Evolutionary conservation across 2,797 vertebrate genomes (phyloP), one percentile per base, ranked within the genome.

Genomic region (Epinephelus coioides): DNA sequence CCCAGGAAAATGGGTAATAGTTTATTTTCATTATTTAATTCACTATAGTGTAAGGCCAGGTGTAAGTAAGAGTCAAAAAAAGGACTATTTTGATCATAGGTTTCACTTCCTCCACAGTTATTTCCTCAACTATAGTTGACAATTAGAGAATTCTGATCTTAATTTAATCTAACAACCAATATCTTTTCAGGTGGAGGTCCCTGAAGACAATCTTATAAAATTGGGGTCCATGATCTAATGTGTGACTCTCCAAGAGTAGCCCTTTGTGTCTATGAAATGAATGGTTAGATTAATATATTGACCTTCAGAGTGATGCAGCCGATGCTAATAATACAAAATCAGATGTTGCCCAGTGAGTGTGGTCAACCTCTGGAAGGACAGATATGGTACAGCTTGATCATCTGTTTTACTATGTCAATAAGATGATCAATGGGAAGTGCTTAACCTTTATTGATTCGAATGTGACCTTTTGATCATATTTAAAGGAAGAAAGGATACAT

Each of bases 401-500:
- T 77, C 25, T 46, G 19, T 73, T 62, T 60, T 13, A 34, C n/a
- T 34, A 11, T 56, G 72, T 83, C 73, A 73, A 54, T 64, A 40
- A 10, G 12, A 40, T 38, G 25, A 18, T 78, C 60, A 66, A 68
- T 76, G 63, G 34, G 44, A 61, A 55, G 57, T 64, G 25, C 47
- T 79, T 73, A 63, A 79, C 56, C 50, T 51, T 9, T 7, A 79
- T 65, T 59, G 73, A 85, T 63, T 69, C 9, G 43, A 17, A 63
- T n/a, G 14, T 81, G 82, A 82, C 71, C 72, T 81, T 73, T 85
- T 55, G 30, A 63, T 74, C 55, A 30, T 5, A 25, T 60, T 27
- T 44, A 34, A 47, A 51, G 49, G 59, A 49, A 69, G 21, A 69
- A 63, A 75, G 14, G 19, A 61, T n/a, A 44, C 19, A 15, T 40